A percentile compares a stretch with the other conserved stretches of the same genome.
Evolutionary conservation across 1,140 invertebrate genomes (phyloP).

Genomic region (Goniozus legneri): DNA sequence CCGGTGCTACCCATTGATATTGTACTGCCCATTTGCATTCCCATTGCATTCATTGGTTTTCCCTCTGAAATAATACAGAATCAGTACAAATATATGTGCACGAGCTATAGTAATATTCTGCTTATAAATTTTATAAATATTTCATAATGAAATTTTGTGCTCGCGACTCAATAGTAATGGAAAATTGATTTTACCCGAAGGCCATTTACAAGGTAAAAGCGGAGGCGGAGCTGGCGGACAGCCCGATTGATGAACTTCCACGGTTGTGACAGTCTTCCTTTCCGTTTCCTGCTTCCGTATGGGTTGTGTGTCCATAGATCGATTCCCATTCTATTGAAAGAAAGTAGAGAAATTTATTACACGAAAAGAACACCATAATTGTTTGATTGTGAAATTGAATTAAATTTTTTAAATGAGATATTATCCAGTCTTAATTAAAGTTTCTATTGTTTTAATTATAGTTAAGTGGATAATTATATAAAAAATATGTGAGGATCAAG

Average conservation of each 20-base stretch:
- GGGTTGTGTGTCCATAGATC: constrained; percentile 22
- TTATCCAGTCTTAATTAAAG: no score
- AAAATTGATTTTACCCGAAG: constrained; percentile 40
- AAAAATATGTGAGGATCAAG: no score
- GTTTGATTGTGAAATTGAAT: no score
- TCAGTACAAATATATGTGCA: neutral
- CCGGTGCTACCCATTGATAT: constrained; percentile 53
- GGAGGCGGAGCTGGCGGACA: constrained; percentile 48
- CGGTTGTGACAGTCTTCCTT: constrained; percentile 45
- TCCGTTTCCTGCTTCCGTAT: constrained; percentile 37
- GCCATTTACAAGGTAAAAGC: constrained; percentile 47
- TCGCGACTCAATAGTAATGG: no score
- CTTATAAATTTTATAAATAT: no score
- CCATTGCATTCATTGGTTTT: constrained; percentile 50
- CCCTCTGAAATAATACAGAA: constrained; percentile 22
- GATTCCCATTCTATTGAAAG: constrained; percentile 22
- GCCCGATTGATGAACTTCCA: constrained; percentile 46
- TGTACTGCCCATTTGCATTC: constrained; percentile 51
- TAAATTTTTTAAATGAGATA: no score
- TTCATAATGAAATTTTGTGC: no score
- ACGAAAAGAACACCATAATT: no score
- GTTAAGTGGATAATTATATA: no score
- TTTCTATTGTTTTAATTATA: no score
- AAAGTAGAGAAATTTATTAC: no score
- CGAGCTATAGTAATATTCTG: no score